Evolutionary conservation across 2,888 invertebrate species (phyloP).

Genomic region (Empis livida): DNA sequence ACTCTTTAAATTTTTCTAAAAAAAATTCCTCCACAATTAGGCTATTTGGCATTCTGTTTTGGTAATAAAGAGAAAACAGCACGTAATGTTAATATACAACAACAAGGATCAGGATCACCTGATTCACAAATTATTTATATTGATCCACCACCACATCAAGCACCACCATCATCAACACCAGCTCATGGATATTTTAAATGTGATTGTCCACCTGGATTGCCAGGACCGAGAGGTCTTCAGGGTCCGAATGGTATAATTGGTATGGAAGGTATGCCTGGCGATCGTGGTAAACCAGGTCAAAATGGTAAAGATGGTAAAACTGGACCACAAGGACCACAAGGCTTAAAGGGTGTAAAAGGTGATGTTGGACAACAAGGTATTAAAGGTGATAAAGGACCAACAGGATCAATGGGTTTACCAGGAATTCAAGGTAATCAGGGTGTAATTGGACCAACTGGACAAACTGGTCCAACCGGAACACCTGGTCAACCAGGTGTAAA

Average conservation of each 20-base stretch:
- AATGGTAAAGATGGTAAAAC: neutral
- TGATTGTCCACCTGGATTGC: neutral
- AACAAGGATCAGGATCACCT: no score
- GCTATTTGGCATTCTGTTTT: no score
- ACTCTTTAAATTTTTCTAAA: no score
- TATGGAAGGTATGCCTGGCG: neutral
- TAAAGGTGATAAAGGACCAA: neutral
- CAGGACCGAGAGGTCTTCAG: neutral
- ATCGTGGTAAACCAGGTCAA: neutral
- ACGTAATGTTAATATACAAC: no score
- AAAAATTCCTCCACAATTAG: no score
- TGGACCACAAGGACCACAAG: neutral
- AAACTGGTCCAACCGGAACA: neutral
- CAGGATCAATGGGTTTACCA: neutral
- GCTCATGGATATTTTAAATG: no score
- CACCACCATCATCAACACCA: no score
- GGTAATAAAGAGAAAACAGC: no score
- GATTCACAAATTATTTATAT: no score
- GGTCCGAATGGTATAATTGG: neutral
- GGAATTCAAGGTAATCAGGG: neutral
- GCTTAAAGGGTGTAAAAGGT: neutral
- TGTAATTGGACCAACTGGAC: neutral
- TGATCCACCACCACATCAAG: no score
- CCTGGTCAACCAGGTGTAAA: neutral
- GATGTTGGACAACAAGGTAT: neutral